Evolutionary conservation across 2,113 vertebrate species (phyloP), one percentile per base, ranked within the genome.

Genomic region (Pavo muticus): DNA sequence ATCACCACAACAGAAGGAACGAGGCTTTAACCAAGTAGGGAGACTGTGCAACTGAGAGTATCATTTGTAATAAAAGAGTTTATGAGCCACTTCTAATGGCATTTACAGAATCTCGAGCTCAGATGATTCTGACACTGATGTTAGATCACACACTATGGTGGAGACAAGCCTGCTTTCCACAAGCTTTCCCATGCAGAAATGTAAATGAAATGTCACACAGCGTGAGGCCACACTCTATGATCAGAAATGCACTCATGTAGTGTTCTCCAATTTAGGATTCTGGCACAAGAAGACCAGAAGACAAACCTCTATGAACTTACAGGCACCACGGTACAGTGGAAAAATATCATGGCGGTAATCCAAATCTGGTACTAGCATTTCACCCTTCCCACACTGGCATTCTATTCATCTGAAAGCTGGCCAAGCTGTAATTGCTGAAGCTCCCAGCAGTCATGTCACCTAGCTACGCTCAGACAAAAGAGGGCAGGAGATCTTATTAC

Each of bases 361-460:
- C 95, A 92, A 30, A 87, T 20, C 87, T 87, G 89, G 81, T 88
- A 89, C 77, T 82, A 82, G 75, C 78, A 73, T 94, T 92, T 96
- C 73, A 91, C 84, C 84, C 94, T 81, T 93, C 95, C 92, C 84
- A 87, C 93, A 91, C 48, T 76, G 93, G 84, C 71, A 91, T 95
- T 87, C 93, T 54, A 70, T 70, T 67, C 70, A 72, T 70, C 80
- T 87, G 88, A 84, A 89, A 65, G 70, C 73, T 39, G 57, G 84
- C 95, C 84, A 87, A 63, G 81, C 44, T 94, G 73, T 54, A 87
- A 91, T 65, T 87, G 94, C 94, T 78, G 59, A 42, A 73, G 94
- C 87, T 89, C 79, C 89, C 91, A 79, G 81, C 80, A 84, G 59
- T 30, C 0, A 3, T 44, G 54, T 70, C 95, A 87, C 57, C 24